phyloP scores from a whole-genome alignment of 2,113 vertebrate genomes.

The Pomatorhinus ruficollis region DNA sequence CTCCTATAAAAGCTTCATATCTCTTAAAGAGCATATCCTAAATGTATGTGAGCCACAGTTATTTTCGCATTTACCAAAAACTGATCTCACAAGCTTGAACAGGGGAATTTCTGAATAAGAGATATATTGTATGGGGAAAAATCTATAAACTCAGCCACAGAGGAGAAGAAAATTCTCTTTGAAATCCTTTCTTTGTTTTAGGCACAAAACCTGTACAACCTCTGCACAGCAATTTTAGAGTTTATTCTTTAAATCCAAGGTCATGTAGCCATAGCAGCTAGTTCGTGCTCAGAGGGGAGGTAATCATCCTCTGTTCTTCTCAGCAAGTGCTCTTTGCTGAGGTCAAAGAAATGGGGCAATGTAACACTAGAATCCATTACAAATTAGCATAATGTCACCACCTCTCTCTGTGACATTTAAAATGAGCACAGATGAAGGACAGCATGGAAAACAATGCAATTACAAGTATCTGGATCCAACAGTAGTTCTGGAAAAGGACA shows the following conservation, averaged over 20 bases:
- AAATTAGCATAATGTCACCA: conserved; percentile 66
- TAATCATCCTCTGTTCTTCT: conserved; percentile 64
- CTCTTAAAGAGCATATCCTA: conserved; percentile 46
- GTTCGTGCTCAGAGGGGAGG: conserved; percentile 59
- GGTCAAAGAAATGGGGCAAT: conserved; percentile 59
- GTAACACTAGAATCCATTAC: conserved; percentile 62
- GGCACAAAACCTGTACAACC: conserved; percentile 55
- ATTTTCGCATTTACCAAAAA: conserved; percentile 29
- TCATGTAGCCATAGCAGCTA: conserved; percentile 50
- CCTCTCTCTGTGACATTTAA: conserved; percentile 65
- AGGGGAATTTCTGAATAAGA: conserved; percentile 25
- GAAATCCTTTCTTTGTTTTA: conserved; percentile 63
- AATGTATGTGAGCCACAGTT: neutral
- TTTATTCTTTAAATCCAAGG: conserved; percentile 68
- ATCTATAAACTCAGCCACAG: neutral
- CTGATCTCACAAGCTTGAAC: neutral
- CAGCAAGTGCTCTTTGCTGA: conserved; percentile 62
- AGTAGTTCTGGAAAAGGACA: neutral
- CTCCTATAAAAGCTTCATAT: conserved; percentile 21
- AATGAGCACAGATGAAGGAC: conserved; percentile 57
- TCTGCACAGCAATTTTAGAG: conserved; percentile 39
- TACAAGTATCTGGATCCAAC: neutral
- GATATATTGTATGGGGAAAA: neutral
- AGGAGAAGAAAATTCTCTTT: conserved; percentile 35
- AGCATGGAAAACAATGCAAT: conserved; percentile 4